Conservation (phyloP, 2,797 vertebrate genomes). For the Emys orbicularis region DNA sequence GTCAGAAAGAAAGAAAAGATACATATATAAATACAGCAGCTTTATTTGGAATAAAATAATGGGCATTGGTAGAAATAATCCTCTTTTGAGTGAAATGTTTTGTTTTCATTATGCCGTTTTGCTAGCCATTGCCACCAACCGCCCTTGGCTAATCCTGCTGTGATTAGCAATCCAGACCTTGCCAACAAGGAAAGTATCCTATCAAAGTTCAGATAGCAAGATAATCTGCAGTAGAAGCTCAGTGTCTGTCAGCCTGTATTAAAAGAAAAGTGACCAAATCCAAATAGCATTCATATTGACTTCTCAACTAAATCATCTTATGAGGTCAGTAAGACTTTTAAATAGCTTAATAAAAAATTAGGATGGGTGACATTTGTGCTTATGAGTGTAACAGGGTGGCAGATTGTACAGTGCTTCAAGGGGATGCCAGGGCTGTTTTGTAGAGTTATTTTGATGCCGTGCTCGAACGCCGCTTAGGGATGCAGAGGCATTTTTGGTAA, state of each 20-base stretch:
- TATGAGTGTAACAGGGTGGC: not conserved
- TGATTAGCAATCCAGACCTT: constrained; percentile 30
- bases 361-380: constrained; percentile 41
- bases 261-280: constrained; percentile 55
- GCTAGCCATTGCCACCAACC: constrained; percentile 32
- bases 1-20: not conserved
- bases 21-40: not conserved
- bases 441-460: not conserved
- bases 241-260: constrained; percentile 3
- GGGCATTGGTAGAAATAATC: constrained; percentile 32
- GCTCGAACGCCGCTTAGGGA: not conserved
- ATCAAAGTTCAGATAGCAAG: constrained; percentile 36
- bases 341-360: constrained; percentile 48
- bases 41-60: constrained; percentile 56
- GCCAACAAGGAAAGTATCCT: constrained; percentile 33
- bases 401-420: not conserved
- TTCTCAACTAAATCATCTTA: constrained; percentile 46
- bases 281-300: not conserved
- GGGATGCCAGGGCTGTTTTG: not conserved
- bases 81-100: constrained; percentile 28
- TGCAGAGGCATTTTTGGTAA: not conserved
- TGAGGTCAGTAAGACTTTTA: constrained; percentile 51
- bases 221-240: constrained; percentile 17
- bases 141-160: constrained; percentile 50
- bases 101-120: not conserved